Evolutionary conservation across 2,113 vertebrate genomes (phyloP).

Genomic region (Myrmophylax atrothorax): DNA sequence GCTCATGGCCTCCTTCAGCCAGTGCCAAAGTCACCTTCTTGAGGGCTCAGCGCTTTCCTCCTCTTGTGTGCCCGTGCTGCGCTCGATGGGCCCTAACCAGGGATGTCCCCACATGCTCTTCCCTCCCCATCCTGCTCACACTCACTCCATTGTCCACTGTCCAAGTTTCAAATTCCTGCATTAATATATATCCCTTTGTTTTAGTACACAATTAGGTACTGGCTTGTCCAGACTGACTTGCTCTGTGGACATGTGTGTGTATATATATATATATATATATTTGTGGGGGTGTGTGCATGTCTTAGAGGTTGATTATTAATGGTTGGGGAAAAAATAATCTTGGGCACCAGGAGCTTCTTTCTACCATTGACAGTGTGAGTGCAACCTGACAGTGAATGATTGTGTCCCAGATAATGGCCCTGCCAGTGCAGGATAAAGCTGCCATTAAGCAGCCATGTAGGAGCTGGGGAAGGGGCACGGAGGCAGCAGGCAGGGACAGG

Average conservation of each 20-base stretch:
- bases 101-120: neutral
- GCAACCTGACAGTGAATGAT: neutral
- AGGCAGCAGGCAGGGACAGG: neutral
- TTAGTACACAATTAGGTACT: neutral
- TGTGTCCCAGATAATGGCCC: neutral
- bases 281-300: too few species aligned
- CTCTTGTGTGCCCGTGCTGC: neutral
- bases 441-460: neutral
- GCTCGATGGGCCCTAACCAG: neutral
- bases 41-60: neutral
- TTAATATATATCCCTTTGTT: neutral
- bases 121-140: neutral
- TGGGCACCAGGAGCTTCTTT: neutral
- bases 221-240: neutral
- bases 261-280: accelerated
- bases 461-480: neutral
- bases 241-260: neutral
- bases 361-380: neutral
- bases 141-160: neutral
- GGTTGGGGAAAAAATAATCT: neutral
- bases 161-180: neutral
- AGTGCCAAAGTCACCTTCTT: neutral
- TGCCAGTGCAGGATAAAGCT: neutral
- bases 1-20: neutral
- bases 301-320: neutral